Evolutionary conservation across 2,888 invertebrate species (phyloP).

Genomic region (Euplexia lucipara): DNA sequence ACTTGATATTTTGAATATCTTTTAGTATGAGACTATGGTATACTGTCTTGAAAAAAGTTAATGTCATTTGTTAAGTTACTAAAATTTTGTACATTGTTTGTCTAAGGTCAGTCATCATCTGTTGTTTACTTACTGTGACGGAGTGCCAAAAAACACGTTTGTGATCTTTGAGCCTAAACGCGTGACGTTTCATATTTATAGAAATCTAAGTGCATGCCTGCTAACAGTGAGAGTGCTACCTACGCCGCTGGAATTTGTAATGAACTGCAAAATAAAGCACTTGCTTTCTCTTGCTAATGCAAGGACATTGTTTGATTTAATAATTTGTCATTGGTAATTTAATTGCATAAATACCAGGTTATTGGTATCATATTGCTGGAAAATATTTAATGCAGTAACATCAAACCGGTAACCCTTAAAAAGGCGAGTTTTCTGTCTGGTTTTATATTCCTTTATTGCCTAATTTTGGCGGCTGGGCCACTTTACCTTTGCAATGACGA

Average conservation of each 20-base stretch:
- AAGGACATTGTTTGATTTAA: constrained; percentile 18
- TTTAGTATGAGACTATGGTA: too few relatives aligned
- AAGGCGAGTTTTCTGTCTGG: too few relatives aligned
- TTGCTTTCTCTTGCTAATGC: constrained; percentile 31
- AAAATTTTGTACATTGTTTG: background rate
- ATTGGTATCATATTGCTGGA: too few relatives aligned
- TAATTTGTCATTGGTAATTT: background rate
- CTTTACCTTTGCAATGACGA: too few relatives aligned
- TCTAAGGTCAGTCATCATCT: background rate
- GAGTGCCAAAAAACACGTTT: constrained; percentile 3
- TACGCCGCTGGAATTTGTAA: constrained; percentile 43
- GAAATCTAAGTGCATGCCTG: constrained; percentile 28
- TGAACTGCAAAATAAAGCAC: constrained; percentile 28
- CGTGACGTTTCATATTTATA: constrained; percentile 40
- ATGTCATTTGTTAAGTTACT: too few relatives aligned
- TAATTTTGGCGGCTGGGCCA: too few relatives aligned
- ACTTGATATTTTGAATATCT: too few relatives aligned
- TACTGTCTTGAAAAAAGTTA: too few relatives aligned
- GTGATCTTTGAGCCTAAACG: constrained; percentile 23
- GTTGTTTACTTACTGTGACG: background rate
- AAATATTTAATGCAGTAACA: too few relatives aligned
- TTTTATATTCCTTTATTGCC: too few relatives aligned
- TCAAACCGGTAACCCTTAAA: too few relatives aligned
- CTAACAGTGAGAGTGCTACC: constrained; percentile 30
- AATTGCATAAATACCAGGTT: background rate